A percentile compares a stretch with the other conserved stretches of the same genome.
Conservation (phyloP, 2,113 vertebrate genomes). For the Colaptes auratus region DNA sequence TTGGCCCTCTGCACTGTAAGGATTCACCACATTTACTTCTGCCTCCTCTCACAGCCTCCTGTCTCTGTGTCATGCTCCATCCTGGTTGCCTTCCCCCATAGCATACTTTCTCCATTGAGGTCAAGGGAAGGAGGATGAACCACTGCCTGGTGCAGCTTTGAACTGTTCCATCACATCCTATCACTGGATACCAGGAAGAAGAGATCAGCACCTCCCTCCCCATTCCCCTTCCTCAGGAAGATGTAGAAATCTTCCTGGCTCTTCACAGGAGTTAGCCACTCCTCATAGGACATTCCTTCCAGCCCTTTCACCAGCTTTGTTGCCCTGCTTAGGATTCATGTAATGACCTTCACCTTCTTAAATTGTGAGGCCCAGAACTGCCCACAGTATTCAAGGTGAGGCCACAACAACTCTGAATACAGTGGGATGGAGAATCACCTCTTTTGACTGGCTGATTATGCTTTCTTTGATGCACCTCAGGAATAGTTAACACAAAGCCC, state of each 20-base stretch:
- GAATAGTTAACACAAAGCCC: background rate
- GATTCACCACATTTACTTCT: background rate
- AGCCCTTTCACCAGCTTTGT: background rate
- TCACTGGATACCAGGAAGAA: background rate
- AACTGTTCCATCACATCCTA: rapidly evolving
- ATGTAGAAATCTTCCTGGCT: background rate
- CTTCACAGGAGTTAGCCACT: background rate
- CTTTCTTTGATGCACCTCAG: background rate
- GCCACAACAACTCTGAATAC: background rate
- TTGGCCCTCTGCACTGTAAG: rapidly evolving
- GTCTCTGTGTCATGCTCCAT: background rate
- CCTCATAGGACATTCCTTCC: background rate
- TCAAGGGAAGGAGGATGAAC: background rate
- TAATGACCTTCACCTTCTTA: background rate
- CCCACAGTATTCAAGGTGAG: background rate
- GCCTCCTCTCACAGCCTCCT: background rate
- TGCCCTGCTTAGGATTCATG: background rate
- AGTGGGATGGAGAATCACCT: background rate
- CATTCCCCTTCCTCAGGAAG: background rate
- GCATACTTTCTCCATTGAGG: background rate
- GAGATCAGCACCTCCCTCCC: background rate
- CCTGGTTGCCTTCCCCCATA: background rate
- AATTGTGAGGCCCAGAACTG: background rate
- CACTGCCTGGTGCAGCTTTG: background rate
- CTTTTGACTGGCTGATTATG: background rate